Evolutionary conservation across 2,113 vertebrate genomes (phyloP).

Genomic region (Melierax canorus): DNA sequence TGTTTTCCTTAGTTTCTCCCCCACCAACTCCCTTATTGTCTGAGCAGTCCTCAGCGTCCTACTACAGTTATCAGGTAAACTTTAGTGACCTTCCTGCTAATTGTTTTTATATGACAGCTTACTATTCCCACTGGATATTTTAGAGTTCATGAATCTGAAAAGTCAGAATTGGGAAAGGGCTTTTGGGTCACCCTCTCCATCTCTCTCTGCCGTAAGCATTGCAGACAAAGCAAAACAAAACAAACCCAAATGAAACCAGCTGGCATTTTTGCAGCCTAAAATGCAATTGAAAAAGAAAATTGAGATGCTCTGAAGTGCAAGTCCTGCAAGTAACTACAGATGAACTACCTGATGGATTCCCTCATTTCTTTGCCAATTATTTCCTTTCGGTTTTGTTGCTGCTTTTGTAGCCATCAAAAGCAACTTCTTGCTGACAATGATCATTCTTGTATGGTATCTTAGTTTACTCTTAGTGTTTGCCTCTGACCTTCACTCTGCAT

Average conservation of each 20-base stretch:
- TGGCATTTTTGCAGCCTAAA: background rate
- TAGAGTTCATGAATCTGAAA: background rate
- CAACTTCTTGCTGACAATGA: background rate
- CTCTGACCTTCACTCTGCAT: background rate
- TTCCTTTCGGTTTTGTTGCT: background rate
- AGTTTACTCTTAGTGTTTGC: background rate
- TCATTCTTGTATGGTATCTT: background rate
- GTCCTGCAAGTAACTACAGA: background rate
- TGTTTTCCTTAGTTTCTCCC: background rate
- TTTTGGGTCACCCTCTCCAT: background rate
- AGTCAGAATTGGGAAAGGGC: background rate
- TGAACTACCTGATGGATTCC: background rate
- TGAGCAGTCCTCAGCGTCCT: background rate
- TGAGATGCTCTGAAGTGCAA: background rate
- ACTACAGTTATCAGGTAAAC: background rate
- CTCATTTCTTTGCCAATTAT: background rate
- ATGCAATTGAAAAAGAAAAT: background rate
- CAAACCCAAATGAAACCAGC: too few species aligned
- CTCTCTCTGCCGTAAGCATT: background rate
- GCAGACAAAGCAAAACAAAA: background rate
- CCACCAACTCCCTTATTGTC: background rate
- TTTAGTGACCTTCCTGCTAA: background rate
- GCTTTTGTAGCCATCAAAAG: background rate
- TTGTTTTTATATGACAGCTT: background rate
- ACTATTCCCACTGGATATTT: background rate